phyloP scores from a whole-genome alignment of 2,888 invertebrate genomes.

The Sesia bembeciformis region DNA sequence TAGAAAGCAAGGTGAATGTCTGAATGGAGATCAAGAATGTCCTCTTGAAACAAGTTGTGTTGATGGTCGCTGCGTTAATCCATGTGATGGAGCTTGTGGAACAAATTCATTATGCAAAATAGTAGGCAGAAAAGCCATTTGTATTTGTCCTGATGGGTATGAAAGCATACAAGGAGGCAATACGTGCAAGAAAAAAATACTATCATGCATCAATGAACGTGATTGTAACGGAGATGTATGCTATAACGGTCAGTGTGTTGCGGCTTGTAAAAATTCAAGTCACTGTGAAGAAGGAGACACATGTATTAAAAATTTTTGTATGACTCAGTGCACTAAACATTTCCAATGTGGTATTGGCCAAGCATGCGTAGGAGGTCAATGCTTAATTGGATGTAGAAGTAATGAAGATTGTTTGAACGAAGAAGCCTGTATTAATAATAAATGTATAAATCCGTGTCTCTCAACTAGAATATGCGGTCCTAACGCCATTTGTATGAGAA shows the following conservation, averaged over 20 bases:
- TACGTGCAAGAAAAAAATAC: conserved; percentile 82
- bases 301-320: conserved; percentile 85
- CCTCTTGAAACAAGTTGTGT: conserved; percentile 83
- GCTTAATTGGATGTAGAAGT: conserved; percentile 87
- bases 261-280: conserved; percentile 82
- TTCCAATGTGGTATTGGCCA: conserved; percentile 85
- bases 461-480: conserved; percentile 85
- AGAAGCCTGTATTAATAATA: conserved; percentile 88
- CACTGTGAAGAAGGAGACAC: conserved; percentile 88
- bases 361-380: conserved; percentile 87
- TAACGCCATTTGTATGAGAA: conserved; percentile 85
- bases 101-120: conserved; percentile 87
- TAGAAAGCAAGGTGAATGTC: conserved; percentile 83
- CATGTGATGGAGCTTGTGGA: conserved; percentile 88
- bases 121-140: conserved; percentile 83
- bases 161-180: conserved; percentile 72
- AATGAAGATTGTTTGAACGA: conserved; percentile 85
- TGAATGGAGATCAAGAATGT: conserved; percentile 82
- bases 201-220: conserved; percentile 78
- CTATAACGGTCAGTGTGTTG: conserved; percentile 87
- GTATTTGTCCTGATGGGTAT: conserved; percentile 85
- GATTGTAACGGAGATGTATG: conserved; percentile 89
- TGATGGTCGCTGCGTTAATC: conserved; percentile 82
- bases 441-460: conserved; percentile 88
- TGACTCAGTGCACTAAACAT: conserved; percentile 85